These are phyloP conservation scores for Acrossocheilus fasciatus DNA, from an alignment of 2,797 vertebrate genomes.

Conservation along the genomic window DNA sequence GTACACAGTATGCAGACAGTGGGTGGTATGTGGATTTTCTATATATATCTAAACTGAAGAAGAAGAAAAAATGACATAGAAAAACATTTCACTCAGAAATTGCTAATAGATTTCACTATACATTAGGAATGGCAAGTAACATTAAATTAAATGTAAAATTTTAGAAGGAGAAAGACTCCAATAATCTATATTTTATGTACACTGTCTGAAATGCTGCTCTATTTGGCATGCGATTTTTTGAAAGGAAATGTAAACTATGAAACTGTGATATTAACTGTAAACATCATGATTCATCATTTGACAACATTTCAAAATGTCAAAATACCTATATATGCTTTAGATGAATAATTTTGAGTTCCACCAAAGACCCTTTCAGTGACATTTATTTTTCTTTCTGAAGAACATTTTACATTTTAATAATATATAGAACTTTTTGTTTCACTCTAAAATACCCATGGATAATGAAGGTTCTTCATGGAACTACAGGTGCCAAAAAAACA, in stretches of 20 bases:
- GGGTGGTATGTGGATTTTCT: neutral
- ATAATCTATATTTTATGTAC: neutral
- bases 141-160: neutral
- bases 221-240: neutral
- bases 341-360: too few species aligned
- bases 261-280: neutral
- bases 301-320: neutral
- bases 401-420: too few species aligned
- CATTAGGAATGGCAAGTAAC: neutral
- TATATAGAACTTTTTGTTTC: too few species aligned
- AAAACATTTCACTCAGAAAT: neutral
- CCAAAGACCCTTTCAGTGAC: too few species aligned
- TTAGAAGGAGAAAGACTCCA: neutral
- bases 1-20: neutral
- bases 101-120: neutral
- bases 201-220: neutral
- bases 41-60: neutral
- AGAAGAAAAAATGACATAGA: neutral
- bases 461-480: too few species aligned
- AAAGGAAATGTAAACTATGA: neutral
- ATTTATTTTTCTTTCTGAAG: too few species aligned
- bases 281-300: neutral
- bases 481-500: too few species aligned
- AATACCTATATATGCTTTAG: too few species aligned
- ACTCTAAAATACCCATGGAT: too few species aligned